Percentiles rank a stretch among this genome's conserved stretches.
Conservation (phyloP, 2,113 vertebrate genomes). For the Hippocampus abdominalis region DNA sequence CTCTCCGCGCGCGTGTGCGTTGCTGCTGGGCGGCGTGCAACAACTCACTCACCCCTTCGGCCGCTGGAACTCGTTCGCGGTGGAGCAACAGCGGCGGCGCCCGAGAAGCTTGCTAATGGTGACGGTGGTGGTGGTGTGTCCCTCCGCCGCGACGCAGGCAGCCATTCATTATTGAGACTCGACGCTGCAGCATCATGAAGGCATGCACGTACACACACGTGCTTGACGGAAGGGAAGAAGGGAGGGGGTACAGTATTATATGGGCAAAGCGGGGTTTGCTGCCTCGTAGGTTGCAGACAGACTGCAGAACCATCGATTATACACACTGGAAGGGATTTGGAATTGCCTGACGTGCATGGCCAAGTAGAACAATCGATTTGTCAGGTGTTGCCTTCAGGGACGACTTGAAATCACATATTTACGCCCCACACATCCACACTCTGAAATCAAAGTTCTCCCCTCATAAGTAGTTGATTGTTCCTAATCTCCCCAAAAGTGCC, state of each 20-base stretch:
- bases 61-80: constrained; percentile 53
- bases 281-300: constrained; percentile 53
- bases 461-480: neutral
- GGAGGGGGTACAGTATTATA: neutral
- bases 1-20: constrained; percentile 16
- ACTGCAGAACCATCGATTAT: constrained; percentile 70
- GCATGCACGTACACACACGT: constrained; percentile 14
- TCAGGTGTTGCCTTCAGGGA: neutral
- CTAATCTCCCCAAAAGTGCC: neutral
- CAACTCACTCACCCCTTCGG: constrained; percentile 61
- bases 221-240: constrained; percentile 57
- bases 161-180: constrained; percentile 80
- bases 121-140: constrained; percentile 41
- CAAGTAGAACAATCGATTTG: neutral
- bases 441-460: neutral
- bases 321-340: constrained; percentile 10
- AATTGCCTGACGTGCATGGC: neutral
- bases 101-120: constrained; percentile 6
- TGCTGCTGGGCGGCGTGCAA: constrained; percentile 31
- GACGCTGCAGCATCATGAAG: constrained; percentile 41
- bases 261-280: constrained; percentile 8
- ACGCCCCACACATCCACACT: neutral
- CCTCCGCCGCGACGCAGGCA: constrained; percentile 74
- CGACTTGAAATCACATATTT: neutral
- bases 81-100: constrained; percentile 37